Percentiles rank a stretch among this genome's conserved stretches.
Evolutionary conservation across 1,140 invertebrate genomes (phyloP).

Genomic region (Zaprionus capensis): DNA sequence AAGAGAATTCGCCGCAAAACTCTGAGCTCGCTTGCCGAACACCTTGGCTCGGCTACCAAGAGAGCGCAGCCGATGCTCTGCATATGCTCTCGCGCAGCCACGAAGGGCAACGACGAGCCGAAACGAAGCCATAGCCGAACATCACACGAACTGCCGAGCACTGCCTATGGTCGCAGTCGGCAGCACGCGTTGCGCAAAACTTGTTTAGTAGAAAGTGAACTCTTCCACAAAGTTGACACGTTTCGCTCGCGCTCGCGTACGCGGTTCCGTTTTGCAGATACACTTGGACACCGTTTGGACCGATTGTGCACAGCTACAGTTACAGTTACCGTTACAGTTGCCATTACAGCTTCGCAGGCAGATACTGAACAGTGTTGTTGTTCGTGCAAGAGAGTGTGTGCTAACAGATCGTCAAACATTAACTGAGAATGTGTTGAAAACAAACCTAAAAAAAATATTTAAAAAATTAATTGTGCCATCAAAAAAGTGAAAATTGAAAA

Average conservation of each 20-base stretch:
- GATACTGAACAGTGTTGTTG: slow-evolving; percentile 11
- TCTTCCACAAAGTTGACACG: slow-evolving; percentile 78
- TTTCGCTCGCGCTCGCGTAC: slow-evolving; percentile 70
- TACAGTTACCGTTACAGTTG: slow-evolving; percentile 9
- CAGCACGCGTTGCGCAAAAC: slow-evolving; percentile 56
- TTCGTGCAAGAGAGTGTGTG: not conserved
- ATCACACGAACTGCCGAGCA: slow-evolving; percentile 15
- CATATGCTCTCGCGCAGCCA: slow-evolving; percentile 12
- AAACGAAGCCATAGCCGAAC: slow-evolving; percentile 33
- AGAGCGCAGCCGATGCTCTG: slow-evolving; percentile 6
- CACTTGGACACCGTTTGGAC: not conserved
- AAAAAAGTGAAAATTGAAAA: not conserved
- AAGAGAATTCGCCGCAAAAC: slow-evolving; percentile 7
- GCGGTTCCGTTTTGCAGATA: slow-evolving; percentile 25
- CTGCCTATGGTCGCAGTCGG: slow-evolving; percentile 38
- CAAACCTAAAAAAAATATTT: not conserved
- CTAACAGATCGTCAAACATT: slow-evolving; percentile 1
- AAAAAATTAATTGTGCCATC: not conserved
- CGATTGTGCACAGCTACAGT: slow-evolving; percentile 8
- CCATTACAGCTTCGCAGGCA: not conserved
- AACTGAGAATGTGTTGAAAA: not conserved
- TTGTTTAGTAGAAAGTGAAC: slow-evolving; percentile 83
- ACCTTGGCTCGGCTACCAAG: slow-evolving; percentile 13
- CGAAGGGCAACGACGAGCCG: slow-evolving; percentile 37
- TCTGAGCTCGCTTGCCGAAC: slow-evolving; percentile 2